phyloP scores from a whole-genome alignment of 30 jellyfish, hydroid and myxozoan species.

The Aurelia sp. region DNA sequence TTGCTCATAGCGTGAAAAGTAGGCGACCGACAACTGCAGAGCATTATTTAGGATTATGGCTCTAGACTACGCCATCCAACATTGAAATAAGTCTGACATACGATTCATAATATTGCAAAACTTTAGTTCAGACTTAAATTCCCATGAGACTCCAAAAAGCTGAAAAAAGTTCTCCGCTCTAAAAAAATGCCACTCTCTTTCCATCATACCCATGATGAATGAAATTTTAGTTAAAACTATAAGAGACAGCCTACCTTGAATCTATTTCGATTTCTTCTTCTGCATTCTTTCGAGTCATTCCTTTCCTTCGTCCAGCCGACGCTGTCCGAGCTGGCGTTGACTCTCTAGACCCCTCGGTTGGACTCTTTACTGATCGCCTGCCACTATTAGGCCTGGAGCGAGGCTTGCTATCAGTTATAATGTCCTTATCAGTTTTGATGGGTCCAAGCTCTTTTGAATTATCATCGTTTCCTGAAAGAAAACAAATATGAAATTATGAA shows the following conservation, averaged over 20 bases:
- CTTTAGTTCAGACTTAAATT: no score
- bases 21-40: no score
- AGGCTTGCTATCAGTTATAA: neutral
- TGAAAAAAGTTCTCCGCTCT: no score
- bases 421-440: no score
- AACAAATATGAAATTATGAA: neutral
- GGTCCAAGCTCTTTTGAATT: neutral
- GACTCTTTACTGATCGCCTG: conserved; percentile 46
- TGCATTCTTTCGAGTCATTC: neutral
- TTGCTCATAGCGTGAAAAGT: no score
- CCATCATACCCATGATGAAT: neutral
- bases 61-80: neutral
- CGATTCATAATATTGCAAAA: no score
- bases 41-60: no score
- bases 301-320: conserved; percentile 59
- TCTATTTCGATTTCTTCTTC: conserved; percentile 30
- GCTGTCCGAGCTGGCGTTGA: conserved; percentile 30
- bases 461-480: neutral
- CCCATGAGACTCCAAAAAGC: no score
- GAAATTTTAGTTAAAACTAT: neutral
- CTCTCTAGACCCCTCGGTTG: conserved; percentile 31
- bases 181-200: no score
- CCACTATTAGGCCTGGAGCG: conserved; percentile 85
- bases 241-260: neutral
- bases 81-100: neutral